These are phyloP conservation scores for Lethenteron reissneri DNA, from an alignment of 2,113 vertebrate species.

Conservation along the genomic window DNA sequence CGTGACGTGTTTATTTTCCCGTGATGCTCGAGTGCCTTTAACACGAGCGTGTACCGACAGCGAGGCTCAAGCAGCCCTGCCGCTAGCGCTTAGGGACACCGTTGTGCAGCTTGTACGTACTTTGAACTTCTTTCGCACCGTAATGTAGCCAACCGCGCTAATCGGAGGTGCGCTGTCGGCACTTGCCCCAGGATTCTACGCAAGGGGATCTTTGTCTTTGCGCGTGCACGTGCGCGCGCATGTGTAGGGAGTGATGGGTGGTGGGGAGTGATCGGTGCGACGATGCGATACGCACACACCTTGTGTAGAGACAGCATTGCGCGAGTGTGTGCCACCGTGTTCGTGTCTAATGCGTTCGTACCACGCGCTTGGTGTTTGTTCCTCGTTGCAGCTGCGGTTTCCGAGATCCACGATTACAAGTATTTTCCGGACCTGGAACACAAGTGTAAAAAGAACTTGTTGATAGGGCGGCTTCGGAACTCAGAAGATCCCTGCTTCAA, in stretches of 20 bases:
- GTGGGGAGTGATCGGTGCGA: not conserved
- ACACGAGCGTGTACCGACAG: not conserved
- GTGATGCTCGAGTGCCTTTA: not conserved
- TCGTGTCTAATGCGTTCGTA: not conserved
- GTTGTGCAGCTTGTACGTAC: not conserved
- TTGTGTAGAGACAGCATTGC: not conserved
- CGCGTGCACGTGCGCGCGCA: no score
- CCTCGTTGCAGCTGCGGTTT: conserved; percentile 30
- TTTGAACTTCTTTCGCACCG: not conserved
- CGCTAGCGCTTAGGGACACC: not conserved
- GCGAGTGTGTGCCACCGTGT: not conserved
- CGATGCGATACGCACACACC: not conserved
- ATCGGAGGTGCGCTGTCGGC: no score
- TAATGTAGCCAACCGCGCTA: no score
- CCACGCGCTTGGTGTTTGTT: not conserved
- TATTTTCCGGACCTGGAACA: conserved; percentile 47
- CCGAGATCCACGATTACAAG: conserved; percentile 48
- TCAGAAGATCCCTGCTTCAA: conserved; percentile 56
- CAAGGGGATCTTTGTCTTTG: no score
- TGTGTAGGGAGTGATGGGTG: not conserved
- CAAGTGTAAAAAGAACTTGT: conserved; percentile 86
- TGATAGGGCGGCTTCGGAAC: conserved; percentile 62
- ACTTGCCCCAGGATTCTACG: no score
- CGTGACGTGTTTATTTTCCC: not conserved
- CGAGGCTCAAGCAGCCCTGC: not conserved